Percentiles rank a stretch among this genome's conserved stretches.
phyloP scores from a whole-genome alignment of 2,888 invertebrate species.

The Andrena praecox region DNA sequence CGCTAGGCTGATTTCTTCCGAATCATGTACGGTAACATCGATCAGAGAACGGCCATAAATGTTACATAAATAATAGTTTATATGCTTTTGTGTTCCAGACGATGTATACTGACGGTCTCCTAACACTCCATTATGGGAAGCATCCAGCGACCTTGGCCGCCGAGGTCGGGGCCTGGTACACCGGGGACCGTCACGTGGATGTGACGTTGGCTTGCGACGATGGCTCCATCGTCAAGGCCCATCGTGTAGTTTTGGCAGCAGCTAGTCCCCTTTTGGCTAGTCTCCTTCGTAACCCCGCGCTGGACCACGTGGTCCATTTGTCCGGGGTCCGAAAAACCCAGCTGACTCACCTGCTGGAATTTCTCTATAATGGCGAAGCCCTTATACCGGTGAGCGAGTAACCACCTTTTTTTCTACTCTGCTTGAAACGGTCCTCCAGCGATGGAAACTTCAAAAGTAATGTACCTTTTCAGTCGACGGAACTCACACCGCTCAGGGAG shows the following conservation, averaged over 20 bases:
- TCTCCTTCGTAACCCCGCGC: constrained; percentile 83
- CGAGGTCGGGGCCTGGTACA: constrained; percentile 95
- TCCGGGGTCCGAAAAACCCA: constrained; percentile 93
- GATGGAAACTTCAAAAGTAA: too few relatives aligned
- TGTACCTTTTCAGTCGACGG: constrained; percentile 88
- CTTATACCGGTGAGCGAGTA: constrained; percentile 89
- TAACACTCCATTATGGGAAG: constrained; percentile 97
- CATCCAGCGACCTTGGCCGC: constrained; percentile 96
- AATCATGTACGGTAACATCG: neutral
- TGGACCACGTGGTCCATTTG: constrained; percentile 90
- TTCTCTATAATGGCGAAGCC: constrained; percentile 94
- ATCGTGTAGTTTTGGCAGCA: constrained; percentile 94
- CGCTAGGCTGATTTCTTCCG: neutral
- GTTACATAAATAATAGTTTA: neutral
- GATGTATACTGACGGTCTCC: constrained; percentile 88
- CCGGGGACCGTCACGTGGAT: constrained; percentile 94
- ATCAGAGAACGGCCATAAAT: neutral
- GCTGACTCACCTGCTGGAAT: constrained; percentile 93
- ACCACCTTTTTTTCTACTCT: neutral
- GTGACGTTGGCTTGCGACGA: constrained; percentile 94
- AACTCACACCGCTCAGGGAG: constrained; percentile 93
- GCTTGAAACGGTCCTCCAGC: neutral
- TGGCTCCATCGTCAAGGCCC: constrained; percentile 92
- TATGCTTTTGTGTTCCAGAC: constrained; percentile 75
- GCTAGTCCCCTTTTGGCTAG: constrained; percentile 94